A percentile compares a stretch with the other conserved stretches of the same genome.
Evolutionary conservation across 2,888 invertebrate genomes (phyloP).

Genomic region (Smittia aterrima): DNA sequence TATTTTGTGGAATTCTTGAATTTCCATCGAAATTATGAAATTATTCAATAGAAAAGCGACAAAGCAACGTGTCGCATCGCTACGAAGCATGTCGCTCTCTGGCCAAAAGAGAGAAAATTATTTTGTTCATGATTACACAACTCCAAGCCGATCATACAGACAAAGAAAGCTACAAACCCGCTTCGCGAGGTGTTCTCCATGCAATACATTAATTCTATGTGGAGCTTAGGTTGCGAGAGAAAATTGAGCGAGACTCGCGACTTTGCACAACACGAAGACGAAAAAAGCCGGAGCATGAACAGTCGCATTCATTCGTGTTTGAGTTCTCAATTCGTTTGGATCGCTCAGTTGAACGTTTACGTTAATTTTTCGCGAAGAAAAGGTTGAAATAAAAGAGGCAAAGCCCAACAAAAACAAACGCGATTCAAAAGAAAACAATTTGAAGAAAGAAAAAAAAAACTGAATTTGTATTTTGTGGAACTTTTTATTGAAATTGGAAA

Average conservation of each 20-base stretch:
- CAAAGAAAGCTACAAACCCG: neutral
- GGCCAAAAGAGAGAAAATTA: neutral
- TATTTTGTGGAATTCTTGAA: no score
- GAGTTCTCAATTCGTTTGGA: conserved; percentile 39
- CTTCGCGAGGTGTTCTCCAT: neutral
- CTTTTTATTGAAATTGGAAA: no score
- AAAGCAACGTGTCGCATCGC: no score
- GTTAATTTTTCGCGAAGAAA: neutral
- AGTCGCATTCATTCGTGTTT: conserved; percentile 29
- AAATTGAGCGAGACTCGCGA: conserved; percentile 1
- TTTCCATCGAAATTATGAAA: no score
- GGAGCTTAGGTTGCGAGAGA: neutral
- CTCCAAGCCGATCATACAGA: neutral
- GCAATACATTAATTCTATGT: neutral
- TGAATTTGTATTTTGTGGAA: conserved; percentile 1
- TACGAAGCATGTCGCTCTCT: no score
- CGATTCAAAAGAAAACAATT: conserved; percentile 6
- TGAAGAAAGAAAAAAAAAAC: neutral
- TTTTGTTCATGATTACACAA: neutral
- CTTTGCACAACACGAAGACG: neutral
- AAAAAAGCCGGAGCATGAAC: neutral
- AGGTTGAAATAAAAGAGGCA: neutral
- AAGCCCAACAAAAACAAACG: neutral
- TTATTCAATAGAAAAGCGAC: no score
- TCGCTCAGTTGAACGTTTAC: conserved; percentile 20